Percentiles rank a stretch among this genome's conserved stretches.
Evolutionary conservation across 2,888 invertebrate genomes (phyloP).

Genomic region (Pteria penguin): DNA sequence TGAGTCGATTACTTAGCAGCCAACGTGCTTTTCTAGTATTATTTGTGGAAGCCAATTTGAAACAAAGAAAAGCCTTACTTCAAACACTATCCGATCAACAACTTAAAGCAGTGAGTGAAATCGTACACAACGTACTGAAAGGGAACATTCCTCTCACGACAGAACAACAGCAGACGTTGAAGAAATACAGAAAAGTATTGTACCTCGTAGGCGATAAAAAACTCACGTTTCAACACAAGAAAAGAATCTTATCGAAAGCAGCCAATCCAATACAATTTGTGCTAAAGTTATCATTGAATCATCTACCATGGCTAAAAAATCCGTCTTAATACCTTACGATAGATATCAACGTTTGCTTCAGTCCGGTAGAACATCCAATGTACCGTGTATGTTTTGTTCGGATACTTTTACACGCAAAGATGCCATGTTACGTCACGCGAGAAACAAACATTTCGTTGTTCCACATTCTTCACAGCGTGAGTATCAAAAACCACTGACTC

Average conservation of each 20-base stretch:
- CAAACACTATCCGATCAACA: slow-evolving; percentile 28
- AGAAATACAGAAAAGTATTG: neutral
- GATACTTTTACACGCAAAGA: neutral
- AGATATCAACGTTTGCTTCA: slow-evolving; percentile 23
- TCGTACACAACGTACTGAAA: slow-evolving; percentile 15
- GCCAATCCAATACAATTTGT: slow-evolving; percentile 1
- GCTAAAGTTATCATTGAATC: neutral
- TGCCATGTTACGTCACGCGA: neutral
- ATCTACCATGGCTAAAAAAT: slow-evolving; percentile 4
- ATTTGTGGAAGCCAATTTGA: slow-evolving; percentile 11
- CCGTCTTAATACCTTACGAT: slow-evolving; percentile 16
- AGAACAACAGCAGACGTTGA: neutral
- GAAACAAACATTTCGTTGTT: neutral
- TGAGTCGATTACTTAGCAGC: slow-evolving; percentile 30
- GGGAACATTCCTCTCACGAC: neutral
- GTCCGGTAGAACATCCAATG: too few relatives aligned
- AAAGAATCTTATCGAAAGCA: neutral
- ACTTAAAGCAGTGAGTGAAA: slow-evolving; percentile 31
- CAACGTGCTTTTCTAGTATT: slow-evolving; percentile 32
- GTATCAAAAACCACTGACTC: neutral
- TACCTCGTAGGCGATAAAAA: slow-evolving; percentile 4
- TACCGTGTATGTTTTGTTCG: neutral
- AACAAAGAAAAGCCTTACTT: slow-evolving; percentile 36
- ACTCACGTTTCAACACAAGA: neutral
- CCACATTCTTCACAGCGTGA: neutral